Base-by-base conservation (phyloP, 2,888 invertebrate genomes). In the Brassicogethes aeneus region DNA sequence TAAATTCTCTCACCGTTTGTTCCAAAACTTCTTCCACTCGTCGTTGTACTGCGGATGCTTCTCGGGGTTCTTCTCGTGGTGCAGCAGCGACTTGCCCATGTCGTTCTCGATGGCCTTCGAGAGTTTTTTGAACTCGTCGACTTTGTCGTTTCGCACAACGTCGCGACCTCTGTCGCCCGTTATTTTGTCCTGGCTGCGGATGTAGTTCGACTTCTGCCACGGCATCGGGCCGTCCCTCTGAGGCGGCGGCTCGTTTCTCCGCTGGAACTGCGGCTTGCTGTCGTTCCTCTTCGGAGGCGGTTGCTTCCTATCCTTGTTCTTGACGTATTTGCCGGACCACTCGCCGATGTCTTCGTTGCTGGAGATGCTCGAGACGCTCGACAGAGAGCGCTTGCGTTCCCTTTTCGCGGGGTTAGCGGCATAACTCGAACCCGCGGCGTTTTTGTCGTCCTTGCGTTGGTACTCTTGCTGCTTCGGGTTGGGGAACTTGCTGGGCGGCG, bases 1-100 rank as follows among this genome's bases (percentile, higher is more conserved):
- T 33, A 33, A 33, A n/a, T 7, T 23, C 15, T 31, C 17, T 37
- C 47, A 62, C 58, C 88, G 77, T 7, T 76, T 73, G 62, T 88
- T 88, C 90, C 90, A 91, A 63, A 89, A 90, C 60, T 80, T 82
- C 60, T 89, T 89, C 91, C 91, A 91, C 61, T 91, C 91, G 35
- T 87, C 86, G 0, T 86, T 84, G 62, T 91, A 91, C 2, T 83
- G 74, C 0, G 90, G 90, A 68, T 91, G 90, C 51, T 87, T 89
- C 60, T 91, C 90, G 0, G 91, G 91, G 59, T 86, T 85, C 58
- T 85, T 83, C 59, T 88, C 84, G 59, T 86, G 84, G 46, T 82
- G 82, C 40, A 81, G 79, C 3, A 85, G 70, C 1, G 76, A 72
- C 46, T 81, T 79, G 39, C 77, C 76, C 37, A 83, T 70, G 8